Conservation (phyloP, 2,113 vertebrate genomes). For the Psilopsiagon aymara region DNA sequence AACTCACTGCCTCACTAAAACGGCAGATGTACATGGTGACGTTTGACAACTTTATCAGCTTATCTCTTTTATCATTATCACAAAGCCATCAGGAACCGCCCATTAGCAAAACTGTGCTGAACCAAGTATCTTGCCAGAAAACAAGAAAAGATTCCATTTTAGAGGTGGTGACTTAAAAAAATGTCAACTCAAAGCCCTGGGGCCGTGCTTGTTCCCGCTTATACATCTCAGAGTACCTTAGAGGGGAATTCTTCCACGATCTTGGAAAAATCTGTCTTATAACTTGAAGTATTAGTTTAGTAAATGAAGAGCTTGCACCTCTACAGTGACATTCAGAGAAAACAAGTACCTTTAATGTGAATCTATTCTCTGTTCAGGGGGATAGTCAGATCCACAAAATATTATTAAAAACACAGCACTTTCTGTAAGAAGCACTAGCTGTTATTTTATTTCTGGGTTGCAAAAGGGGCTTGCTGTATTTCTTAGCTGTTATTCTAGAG, state of each 20-base stretch:
- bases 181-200: background rate
- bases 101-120: background rate
- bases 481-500: conserved; percentile 3
- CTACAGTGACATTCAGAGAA: background rate
- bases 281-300: background rate
- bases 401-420: background rate
- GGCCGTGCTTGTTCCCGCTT: background rate
- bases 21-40: background rate
- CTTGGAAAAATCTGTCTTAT: conserved; percentile 5
- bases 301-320: background rate
- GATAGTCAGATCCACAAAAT: background rate
- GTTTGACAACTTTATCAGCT: background rate
- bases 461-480: background rate
- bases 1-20: background rate
- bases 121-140: background rate
- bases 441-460: background rate
- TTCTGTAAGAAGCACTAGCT: background rate
- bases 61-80: background rate
- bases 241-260: background rate
- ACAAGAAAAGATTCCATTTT: background rate
- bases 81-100: background rate
- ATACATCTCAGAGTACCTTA: background rate
- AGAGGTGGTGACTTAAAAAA: background rate
- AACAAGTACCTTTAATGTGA: background rate
- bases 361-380: background rate